phyloP scores from a whole-genome alignment of 30 jellyfish, hydroid and myxozoan genomes.

The Cassiopea andromeda region DNA sequence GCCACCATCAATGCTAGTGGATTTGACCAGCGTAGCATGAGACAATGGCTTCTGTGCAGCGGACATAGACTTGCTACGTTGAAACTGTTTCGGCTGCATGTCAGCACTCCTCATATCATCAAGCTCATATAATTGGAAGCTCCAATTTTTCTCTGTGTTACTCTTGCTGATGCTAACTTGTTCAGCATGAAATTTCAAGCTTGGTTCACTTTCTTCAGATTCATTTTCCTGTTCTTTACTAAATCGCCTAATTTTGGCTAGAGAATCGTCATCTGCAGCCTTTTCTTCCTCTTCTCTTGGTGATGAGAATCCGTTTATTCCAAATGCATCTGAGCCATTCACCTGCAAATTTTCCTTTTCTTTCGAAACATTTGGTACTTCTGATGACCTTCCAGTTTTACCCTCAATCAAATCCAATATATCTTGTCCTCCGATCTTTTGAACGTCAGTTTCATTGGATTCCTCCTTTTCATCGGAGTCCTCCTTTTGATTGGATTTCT shows the following conservation, averaged over 20 bases:
- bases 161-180: background rate
- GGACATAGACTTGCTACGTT: conserved; percentile 59
- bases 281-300: background rate
- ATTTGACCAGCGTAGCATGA: conserved; percentile 14
- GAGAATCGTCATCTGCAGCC: conserved; percentile 39
- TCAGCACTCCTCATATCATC: conserved; percentile 68
- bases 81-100: conserved; percentile 32
- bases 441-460: background rate
- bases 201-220: conserved; percentile 6
- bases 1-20: conserved; percentile 23
- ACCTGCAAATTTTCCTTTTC: background rate
- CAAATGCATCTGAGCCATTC: background rate
- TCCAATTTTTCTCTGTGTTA: conserved; percentile 13
- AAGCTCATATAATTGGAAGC: conserved; percentile 45
- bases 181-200: conserved; percentile 10
- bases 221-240: conserved; percentile 24
- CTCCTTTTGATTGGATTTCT: background rate
- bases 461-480: background rate
- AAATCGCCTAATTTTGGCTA: conserved; percentile 26
- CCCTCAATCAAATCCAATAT: conserved; percentile 57
- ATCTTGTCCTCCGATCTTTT: conserved; percentile 2
- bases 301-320: background rate
- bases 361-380: background rate
- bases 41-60: conserved; percentile 16
- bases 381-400: conserved; percentile 16